phyloP scores from a whole-genome alignment of 2,113 vertebrate species.

The Nannobrachium achirus region DNA sequence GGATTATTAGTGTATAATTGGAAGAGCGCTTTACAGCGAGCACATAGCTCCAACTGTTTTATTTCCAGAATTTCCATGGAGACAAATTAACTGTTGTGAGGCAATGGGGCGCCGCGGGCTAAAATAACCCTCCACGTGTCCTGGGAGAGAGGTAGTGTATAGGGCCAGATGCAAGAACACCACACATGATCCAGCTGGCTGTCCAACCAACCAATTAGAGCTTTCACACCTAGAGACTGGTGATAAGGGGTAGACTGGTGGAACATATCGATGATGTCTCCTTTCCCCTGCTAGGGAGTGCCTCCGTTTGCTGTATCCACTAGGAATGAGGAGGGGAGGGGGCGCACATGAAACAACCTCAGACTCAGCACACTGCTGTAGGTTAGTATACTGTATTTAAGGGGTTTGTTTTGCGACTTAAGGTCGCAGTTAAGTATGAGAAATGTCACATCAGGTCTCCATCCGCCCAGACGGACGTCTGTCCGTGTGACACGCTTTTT shows the following conservation, averaged over 20 bases:
- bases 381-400: too few relatives aligned
- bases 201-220: conserved; percentile 33
- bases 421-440: too few relatives aligned
- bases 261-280: conserved; percentile 3
- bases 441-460: too few relatives aligned
- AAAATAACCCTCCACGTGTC: conserved; percentile 35
- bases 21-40: conserved; percentile 33
- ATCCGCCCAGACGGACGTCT: too few relatives aligned
- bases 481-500: too few relatives aligned
- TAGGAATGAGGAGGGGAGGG: neutral
- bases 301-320: neutral
- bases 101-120: conserved; percentile 23
- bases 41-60: conserved; percentile 33
- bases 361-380: too few relatives aligned
- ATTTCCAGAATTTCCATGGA: conserved; percentile 20
- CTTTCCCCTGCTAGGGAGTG: neutral
- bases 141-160: neutral
- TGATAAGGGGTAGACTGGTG: conserved; percentile 12
- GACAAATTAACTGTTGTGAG: conserved; percentile 36
- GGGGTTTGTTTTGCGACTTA: too few relatives aligned
- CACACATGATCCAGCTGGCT: too few relatives aligned
- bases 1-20: conserved; percentile 36
- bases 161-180: conserved; percentile 27
- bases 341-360: too few relatives aligned
- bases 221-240: conserved; percentile 42